Conservation (phyloP, 2,797 vertebrate genomes). For the Pseudochirops cupreus region DNA sequence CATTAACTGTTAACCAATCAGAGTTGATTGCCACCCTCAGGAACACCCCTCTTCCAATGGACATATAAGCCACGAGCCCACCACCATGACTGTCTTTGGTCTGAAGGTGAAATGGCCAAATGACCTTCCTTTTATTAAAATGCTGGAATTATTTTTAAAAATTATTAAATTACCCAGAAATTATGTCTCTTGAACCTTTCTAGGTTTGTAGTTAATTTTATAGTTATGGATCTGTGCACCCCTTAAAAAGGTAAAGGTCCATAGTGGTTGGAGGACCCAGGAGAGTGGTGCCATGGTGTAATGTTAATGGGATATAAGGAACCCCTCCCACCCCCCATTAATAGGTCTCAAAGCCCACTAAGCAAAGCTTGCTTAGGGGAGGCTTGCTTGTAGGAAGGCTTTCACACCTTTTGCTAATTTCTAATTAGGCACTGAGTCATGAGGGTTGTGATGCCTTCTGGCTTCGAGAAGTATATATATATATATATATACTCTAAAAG, state of each 20-base stretch:
- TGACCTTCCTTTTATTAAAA: not conserved
- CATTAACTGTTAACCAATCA: not conserved
- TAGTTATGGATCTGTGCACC: not conserved
- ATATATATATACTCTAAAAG: too few relatives aligned
- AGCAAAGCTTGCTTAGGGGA: too few relatives aligned
- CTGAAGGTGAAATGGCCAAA: not conserved
- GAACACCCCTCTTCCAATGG: not conserved
- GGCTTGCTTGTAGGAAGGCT: too few relatives aligned
- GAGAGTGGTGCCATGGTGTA: not conserved
- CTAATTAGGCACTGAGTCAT: too few relatives aligned
- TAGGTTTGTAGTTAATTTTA: not conserved
- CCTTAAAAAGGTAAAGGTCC: not conserved
- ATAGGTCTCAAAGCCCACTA: too few relatives aligned
- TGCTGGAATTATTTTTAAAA: not conserved
- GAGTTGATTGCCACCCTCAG: not conserved
- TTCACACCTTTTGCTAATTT: too few relatives aligned
- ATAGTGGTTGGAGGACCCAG: not conserved
- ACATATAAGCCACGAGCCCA: not conserved
- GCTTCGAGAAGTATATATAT: too few relatives aligned
- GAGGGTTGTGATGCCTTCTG: too few relatives aligned
- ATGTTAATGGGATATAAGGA: too few relatives aligned
- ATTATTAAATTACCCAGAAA: not conserved
- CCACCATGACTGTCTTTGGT: not conserved
- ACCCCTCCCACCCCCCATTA: too few relatives aligned
- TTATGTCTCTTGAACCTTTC: not conserved